phyloP scores from a whole-genome alignment of 2,888 invertebrate genomes.

The Andrena trimmerana region DNA sequence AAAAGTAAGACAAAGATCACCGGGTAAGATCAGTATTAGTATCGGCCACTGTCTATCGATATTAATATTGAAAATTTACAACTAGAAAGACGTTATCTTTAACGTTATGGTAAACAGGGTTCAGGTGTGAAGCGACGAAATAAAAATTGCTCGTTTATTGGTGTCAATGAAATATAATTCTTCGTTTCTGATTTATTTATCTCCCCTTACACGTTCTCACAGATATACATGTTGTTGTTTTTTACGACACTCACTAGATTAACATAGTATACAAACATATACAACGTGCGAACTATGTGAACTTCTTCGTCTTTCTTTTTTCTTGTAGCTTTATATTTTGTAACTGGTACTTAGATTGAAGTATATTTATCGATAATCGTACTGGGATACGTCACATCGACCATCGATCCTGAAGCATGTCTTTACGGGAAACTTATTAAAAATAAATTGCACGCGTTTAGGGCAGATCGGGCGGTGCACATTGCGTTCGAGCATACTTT shows the following conservation, averaged over 20 bases:
- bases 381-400: slow-evolving; percentile 67
- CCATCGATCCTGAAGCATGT: slow-evolving; percentile 48
- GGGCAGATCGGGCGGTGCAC: background rate
- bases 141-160: background rate
- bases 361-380: slow-evolving; percentile 53
- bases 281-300: slow-evolving; percentile 72
- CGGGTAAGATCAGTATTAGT: background rate
- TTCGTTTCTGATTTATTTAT: slow-evolving; percentile 65
- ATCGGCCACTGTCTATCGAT: background rate
- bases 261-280: slow-evolving; percentile 76
- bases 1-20: slow-evolving; percentile 12
- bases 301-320: slow-evolving; percentile 21
- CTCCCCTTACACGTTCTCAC: slow-evolving; percentile 59
- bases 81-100: background rate
- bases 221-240: slow-evolving; percentile 59
- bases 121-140: background rate
- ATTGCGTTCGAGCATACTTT: background rate
- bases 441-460: slow-evolving; percentile 1
- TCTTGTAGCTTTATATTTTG: slow-evolving; percentile 14
- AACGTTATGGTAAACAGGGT: background rate
- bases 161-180: slow-evolving; percentile 58
- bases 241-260: slow-evolving; percentile 59
- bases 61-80: background rate
- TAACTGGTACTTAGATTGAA: slow-evolving; percentile 45
- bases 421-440: slow-evolving; percentile 5